Conservation (phyloP, 2,888 invertebrate genomes). For the Drosophila nigricruria region DNA sequence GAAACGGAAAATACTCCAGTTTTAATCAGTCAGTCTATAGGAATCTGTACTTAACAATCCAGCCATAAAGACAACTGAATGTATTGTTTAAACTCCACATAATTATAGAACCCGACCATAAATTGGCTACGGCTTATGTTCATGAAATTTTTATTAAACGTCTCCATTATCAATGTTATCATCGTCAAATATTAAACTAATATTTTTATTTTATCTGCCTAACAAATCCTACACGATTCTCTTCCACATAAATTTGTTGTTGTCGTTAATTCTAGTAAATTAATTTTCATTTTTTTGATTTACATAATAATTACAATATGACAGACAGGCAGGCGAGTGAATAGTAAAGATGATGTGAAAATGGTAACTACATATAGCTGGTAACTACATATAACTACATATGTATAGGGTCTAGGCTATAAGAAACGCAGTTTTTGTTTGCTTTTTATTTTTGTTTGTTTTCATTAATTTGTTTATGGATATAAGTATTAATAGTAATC, state of each 20-base stretch:
- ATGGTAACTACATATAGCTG: conserved; percentile 15
- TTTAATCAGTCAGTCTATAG: too few species aligned
- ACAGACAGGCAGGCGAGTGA: conserved; percentile 52
- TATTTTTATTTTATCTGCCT: conserved; percentile 68
- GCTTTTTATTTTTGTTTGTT: conserved; percentile 42
- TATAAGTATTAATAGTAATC: conserved; percentile 64
- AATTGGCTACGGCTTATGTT: conserved; percentile 40
- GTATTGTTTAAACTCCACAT: too few species aligned
- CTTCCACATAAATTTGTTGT: conserved; percentile 47
- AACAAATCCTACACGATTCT: conserved; percentile 60
- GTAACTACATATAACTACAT: conserved; percentile 34
- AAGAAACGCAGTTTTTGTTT: conserved; percentile 53
- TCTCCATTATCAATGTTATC: conserved; percentile 51
- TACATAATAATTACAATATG: conserved; percentile 77
- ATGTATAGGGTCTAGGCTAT: conserved; percentile 26
- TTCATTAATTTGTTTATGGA: conserved; percentile 32
- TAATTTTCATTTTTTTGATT: conserved; percentile 64
- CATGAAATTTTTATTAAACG: conserved; percentile 73
- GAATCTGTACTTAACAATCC: too few species aligned
- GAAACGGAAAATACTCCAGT: too few species aligned
- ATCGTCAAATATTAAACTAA: conserved; percentile 61
- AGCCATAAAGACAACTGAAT: too few species aligned
- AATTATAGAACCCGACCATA: too few species aligned
- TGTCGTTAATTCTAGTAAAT: conserved; percentile 60
- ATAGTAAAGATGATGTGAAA: conserved; percentile 52